Conservation (phyloP, 1,140 invertebrate genomes). For the Lepidurus apus region DNA sequence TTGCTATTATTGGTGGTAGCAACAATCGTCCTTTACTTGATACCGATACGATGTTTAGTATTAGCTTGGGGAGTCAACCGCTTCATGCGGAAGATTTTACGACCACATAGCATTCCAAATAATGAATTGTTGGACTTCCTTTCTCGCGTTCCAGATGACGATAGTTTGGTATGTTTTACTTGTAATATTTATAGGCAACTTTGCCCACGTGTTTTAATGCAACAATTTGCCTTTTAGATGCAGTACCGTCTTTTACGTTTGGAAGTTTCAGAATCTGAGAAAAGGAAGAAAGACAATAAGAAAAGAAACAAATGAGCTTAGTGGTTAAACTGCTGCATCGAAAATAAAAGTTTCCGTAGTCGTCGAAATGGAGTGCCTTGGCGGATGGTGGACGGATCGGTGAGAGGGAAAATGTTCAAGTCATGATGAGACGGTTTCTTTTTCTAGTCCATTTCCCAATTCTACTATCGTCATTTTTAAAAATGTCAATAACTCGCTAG, state of each 20-base stretch:
- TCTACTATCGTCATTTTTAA: neutral
- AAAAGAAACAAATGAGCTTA: neutral
- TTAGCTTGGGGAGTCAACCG: slow-evolving; percentile 97
- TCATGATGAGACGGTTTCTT: neutral
- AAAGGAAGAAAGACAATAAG: neutral
- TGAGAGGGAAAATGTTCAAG: neutral
- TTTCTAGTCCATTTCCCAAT: neutral
- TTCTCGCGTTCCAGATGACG: slow-evolving; percentile 91
- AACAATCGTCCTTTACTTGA: slow-evolving; percentile 72
- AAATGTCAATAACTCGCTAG: neutral
- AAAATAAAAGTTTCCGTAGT: neutral
- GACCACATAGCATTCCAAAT: slow-evolving; percentile 91
- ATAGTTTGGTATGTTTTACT: slow-evolving; percentile 70
- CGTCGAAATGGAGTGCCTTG: slow-evolving; percentile 7
- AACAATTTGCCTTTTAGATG: neutral
- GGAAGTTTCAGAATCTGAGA: neutral
- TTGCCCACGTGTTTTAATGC: slow-evolving; percentile 50
- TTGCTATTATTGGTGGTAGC: slow-evolving; percentile 53
- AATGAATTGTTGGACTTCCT: slow-evolving; percentile 95
- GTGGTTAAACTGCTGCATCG: neutral
- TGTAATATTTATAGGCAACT: slow-evolving; percentile 55
- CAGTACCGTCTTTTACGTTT: slow-evolving; percentile 4
- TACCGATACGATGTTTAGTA: slow-evolving; percentile 85
- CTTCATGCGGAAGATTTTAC: slow-evolving; percentile 85
- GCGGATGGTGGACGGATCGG: neutral